phyloP scores from a whole-genome alignment of 2,888 invertebrate species.

The Conomelus anceps region DNA sequence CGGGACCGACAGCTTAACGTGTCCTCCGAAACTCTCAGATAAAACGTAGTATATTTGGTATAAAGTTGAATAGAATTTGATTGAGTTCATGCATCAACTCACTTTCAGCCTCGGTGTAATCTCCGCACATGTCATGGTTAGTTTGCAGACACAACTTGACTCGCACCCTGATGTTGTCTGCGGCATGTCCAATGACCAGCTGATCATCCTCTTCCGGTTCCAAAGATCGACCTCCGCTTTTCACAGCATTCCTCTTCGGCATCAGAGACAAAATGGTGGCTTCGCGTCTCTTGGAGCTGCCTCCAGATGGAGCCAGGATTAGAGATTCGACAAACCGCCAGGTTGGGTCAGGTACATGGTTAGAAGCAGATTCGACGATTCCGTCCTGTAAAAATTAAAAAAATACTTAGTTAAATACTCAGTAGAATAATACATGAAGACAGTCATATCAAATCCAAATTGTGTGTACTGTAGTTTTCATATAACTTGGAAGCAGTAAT shows the following conservation, averaged over 20 bases:
- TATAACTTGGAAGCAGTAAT: no score
- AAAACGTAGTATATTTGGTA: background rate
- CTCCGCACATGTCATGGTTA: constrained; percentile 75
- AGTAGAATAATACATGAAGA: no score
- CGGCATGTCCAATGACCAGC: constrained; percentile 42
- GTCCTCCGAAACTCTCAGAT: no score
- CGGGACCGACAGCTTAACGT: no score
- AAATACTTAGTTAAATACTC: no score
- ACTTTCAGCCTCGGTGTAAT: constrained; percentile 77
- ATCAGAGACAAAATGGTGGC: constrained; percentile 58
- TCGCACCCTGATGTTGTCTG: constrained; percentile 50
- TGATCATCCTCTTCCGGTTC: constrained; percentile 34
- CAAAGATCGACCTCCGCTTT: constrained; percentile 46
- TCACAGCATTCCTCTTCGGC: constrained; percentile 39
- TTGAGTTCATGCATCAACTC: constrained; percentile 46
- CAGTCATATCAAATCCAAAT: no score
- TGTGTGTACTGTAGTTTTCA: no score
- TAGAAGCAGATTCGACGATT: constrained; percentile 35
- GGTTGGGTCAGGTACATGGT: constrained; percentile 40
- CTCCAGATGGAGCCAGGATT: constrained; percentile 63
- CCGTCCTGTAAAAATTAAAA: constrained; percentile 30
- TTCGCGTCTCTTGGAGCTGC: constrained; percentile 62
- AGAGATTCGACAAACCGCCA: constrained; percentile 71
- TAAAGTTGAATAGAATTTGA: background rate
- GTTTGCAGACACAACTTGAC: constrained; percentile 75